phyloP scores from a whole-genome alignment of 2,797 vertebrate genomes.

The Danio tinwini region DNA sequence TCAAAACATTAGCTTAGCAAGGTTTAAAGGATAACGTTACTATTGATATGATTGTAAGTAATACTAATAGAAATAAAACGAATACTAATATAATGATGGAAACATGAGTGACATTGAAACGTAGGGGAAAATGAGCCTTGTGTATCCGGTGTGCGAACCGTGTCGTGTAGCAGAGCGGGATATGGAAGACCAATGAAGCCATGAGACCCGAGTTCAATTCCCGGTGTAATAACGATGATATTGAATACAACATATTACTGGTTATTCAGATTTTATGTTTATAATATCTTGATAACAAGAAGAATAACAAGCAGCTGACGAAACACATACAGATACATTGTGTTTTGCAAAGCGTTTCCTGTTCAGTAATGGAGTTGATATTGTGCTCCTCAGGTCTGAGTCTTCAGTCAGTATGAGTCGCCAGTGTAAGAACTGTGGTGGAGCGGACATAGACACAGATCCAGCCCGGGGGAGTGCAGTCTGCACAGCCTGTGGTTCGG shows the following conservation, averaged over 20 bases:
- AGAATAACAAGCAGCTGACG: background rate
- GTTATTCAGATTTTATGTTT: background rate
- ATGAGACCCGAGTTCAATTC: slow-evolving; percentile 26
- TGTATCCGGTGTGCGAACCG: accelerated
- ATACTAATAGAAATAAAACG: background rate
- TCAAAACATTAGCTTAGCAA: slow-evolving; percentile 7
- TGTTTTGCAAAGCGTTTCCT: background rate
- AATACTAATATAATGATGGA: background rate
- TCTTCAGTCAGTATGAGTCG: slow-evolving; percentile 79
- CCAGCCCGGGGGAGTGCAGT: slow-evolving; percentile 92
- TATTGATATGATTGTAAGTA: background rate
- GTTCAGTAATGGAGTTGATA: background rate
- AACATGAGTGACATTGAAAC: background rate
- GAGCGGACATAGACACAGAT: slow-evolving; percentile 91
- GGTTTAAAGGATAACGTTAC: background rate
- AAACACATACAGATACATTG: no score
- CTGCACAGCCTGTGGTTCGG: slow-evolving; percentile 92
- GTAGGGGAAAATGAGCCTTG: background rate
- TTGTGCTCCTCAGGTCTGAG: slow-evolving; percentile 35
- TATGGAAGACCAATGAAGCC: accelerated
- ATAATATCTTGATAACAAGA: background rate
- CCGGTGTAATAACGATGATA: accelerated
- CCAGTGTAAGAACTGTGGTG: slow-evolving; percentile 87
- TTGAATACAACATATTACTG: accelerated
- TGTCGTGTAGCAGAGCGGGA: slow-evolving; percentile 9